Conservation (phyloP, 2,797 vertebrate genomes). For the Babyrousa celebensis region DNA sequence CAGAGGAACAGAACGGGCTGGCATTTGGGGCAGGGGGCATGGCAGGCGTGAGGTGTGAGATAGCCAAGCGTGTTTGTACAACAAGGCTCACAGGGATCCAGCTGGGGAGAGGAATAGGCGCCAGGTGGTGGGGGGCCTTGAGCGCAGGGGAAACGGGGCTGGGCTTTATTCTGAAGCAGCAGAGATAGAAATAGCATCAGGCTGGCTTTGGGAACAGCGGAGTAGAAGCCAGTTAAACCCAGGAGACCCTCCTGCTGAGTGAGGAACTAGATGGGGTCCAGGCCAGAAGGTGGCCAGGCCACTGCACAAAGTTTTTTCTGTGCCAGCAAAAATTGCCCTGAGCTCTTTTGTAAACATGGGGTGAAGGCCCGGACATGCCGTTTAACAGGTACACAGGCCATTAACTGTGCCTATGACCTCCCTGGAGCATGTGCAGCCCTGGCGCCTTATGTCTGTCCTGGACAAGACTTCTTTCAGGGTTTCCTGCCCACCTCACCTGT, state of each 20-base stretch:
- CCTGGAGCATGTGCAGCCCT: not conserved
- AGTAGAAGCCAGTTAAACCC: not conserved
- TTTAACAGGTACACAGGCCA: constrained; percentile 75
- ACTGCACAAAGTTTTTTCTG: constrained; percentile 21
- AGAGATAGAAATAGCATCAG: not conserved
- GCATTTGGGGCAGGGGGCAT: not conserved
- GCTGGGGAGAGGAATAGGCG: not conserved
- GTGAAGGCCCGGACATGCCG: constrained; percentile 55
- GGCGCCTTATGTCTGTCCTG: not conserved
- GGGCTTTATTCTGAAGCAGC: not conserved
- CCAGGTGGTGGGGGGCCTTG: not conserved
- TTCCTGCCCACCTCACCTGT: not conserved
- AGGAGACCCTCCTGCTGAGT: not conserved
- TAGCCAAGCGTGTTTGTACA: not conserved
- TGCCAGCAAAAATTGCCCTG: constrained; percentile 69
- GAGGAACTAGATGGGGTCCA: not conserved
- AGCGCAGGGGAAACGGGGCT: not conserved
- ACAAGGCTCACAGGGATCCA: not conserved
- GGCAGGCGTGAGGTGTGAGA: not conserved
- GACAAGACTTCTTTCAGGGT: not conserved
- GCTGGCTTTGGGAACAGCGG: not conserved
- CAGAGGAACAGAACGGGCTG: not conserved
- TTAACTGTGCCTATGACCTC: constrained; percentile 71
- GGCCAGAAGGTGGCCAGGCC: not conserved
- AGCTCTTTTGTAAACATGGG: constrained; percentile 47